Percentiles rank a stretch among this genome's conserved stretches.
phyloP scores from a whole-genome alignment of 2,888 invertebrate genomes.

The Drosophila neonasuta region DNA sequence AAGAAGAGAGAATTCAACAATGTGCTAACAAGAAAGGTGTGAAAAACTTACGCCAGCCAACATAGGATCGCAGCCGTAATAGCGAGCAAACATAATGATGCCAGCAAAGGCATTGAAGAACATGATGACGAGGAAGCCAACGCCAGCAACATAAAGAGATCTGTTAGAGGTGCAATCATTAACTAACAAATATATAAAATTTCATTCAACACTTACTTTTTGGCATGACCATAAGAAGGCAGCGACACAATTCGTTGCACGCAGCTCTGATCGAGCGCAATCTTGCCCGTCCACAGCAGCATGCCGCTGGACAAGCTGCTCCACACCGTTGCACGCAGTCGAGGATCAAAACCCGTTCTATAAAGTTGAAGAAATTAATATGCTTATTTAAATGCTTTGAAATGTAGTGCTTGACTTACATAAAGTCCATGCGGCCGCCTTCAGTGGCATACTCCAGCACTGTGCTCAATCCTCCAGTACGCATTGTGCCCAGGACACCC shows the following conservation, averaged over 20 bases:
- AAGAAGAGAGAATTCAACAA: no score
- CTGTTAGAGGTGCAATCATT: slow-evolving; percentile 81
- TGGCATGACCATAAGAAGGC: slow-evolving; percentile 84
- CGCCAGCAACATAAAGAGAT: slow-evolving; percentile 83
- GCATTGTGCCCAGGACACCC: slow-evolving; percentile 80
- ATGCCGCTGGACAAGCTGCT: slow-evolving; percentile 85
- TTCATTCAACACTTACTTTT: slow-evolving; percentile 79
- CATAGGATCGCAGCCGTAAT: slow-evolving; percentile 85
- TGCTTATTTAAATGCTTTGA: not conserved
- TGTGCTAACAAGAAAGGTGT: not conserved
- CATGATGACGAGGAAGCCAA: slow-evolving; percentile 84
- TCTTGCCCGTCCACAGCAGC: slow-evolving; percentile 85
- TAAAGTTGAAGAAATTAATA: slow-evolving; percentile 15
- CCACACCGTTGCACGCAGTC: slow-evolving; percentile 86
- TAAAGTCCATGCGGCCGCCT: slow-evolving; percentile 81
- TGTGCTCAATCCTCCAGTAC: slow-evolving; percentile 81
- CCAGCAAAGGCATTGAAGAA: slow-evolving; percentile 85
- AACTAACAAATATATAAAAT: not conserved
- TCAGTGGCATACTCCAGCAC: slow-evolving; percentile 79
- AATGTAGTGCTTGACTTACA: slow-evolving; percentile 71
- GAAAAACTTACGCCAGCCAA: slow-evolving; percentile 81
- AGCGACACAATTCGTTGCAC: slow-evolving; percentile 88
- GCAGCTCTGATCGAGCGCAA: slow-evolving; percentile 88
- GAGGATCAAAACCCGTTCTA: slow-evolving; percentile 85
- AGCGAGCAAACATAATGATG: slow-evolving; percentile 84